phyloP scores from a whole-genome alignment of 2,888 invertebrate genomes.

The Gerris lacustris region DNA sequence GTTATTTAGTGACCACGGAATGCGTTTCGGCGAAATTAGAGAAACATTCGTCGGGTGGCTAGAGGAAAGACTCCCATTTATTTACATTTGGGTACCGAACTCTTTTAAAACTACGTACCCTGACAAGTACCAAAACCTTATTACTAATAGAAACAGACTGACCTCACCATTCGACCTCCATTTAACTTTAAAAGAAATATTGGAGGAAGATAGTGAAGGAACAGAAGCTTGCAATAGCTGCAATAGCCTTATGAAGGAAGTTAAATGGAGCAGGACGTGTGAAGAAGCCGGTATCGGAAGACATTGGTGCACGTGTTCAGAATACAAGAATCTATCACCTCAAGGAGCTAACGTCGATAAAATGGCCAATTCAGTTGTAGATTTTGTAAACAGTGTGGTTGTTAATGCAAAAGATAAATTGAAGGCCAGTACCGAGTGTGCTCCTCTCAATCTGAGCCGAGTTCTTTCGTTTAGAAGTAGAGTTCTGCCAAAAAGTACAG shows the following conservation, averaged over 20 bases:
- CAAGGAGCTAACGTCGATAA: constrained; percentile 23
- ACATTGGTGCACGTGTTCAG: constrained; percentile 67
- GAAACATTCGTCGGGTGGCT: constrained; percentile 57
- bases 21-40: constrained; percentile 60
- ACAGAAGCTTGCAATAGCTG: constrained; percentile 46
- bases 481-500: constrained; percentile 38
- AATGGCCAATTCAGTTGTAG: constrained; percentile 23
- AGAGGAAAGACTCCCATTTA: constrained; percentile 63
- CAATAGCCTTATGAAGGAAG: constrained; percentile 44
- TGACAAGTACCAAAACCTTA: constrained; percentile 44
- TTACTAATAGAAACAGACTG: constrained; percentile 50
- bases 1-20: constrained; percentile 67
- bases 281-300: constrained; percentile 51
- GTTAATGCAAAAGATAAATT: constrained; percentile 8
- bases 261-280: constrained; percentile 52
- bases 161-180: constrained; percentile 65
- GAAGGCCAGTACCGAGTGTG: constrained; percentile 38
- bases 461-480: constrained; percentile 42
- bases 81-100: constrained; percentile 55
- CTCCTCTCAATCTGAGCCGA: constrained; percentile 42
- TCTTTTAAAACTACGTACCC: constrained; percentile 46
- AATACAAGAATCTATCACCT: constrained; percentile 35
- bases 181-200: constrained; percentile 54
- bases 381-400: constrained; percentile 23
- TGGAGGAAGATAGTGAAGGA: constrained; percentile 36